These are phyloP conservation scores for Lichenostomus cassidix DNA, from an alignment of 2,113 vertebrate genomes.

Conservation along the genomic window DNA sequence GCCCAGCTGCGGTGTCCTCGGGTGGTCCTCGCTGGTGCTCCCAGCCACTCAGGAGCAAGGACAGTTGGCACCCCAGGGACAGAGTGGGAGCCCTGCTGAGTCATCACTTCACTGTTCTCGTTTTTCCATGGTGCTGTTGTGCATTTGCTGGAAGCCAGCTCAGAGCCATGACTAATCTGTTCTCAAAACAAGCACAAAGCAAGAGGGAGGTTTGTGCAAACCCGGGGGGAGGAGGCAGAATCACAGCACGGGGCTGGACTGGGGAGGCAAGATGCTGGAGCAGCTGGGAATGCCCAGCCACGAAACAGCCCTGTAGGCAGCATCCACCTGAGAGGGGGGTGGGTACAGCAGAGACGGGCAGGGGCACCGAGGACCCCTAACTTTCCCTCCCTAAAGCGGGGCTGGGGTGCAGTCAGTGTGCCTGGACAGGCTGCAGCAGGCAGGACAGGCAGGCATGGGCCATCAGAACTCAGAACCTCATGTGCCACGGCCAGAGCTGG, in stretches of 20 bases:
- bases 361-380: neutral
- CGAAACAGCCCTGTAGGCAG: neutral
- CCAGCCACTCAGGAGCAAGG: neutral
- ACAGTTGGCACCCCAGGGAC: neutral
- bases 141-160: conserved; percentile 69
- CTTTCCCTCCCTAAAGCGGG: rapidly evolving
- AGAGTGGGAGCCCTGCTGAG: conserved; percentile 43
- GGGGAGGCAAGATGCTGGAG: neutral
- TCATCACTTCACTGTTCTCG: conserved; percentile 58
- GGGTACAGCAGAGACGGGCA: neutral
- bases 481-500: rapidly evolving
- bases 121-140: conserved; percentile 66
- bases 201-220: conserved; percentile 54
- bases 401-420: neutral
- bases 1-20: rapidly evolving
- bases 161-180: conserved; percentile 67
- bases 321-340: neutral
- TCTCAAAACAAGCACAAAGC: conserved; percentile 69
- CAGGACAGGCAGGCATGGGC: neutral
- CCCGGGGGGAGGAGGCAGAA: conserved; percentile 40
- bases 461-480: rapidly evolving
- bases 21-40: neutral
- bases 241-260: neutral
- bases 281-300: neutral
- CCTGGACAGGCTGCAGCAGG: rapidly evolving